Evolutionary conservation across 2,797 vertebrate species (phyloP), one percentile per base, ranked within the genome.

Genomic region (Fistularia tabacaria): DNA sequence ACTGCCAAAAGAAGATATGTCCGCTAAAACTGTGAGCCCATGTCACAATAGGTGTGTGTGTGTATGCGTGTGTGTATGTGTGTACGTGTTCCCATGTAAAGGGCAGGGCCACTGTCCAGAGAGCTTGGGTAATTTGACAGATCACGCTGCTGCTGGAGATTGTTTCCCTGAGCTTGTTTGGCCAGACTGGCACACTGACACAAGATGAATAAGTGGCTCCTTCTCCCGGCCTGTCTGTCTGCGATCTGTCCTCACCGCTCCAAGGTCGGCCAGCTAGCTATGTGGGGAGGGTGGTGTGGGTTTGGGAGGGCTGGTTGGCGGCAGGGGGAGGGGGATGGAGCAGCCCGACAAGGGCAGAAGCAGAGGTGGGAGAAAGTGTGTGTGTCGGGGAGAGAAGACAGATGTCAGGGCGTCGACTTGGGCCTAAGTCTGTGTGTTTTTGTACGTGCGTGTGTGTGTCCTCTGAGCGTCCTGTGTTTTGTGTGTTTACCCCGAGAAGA

Each of bases 131-230:
- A 85, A 89, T 90, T 85, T 87, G 84, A 89, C 81, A 57, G 80
- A 87, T 88, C 67, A 73, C 64, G 69, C 85, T 76, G 74, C 75
- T 84, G 84, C 82, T 71, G 76, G 79, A 78, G 70, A 85, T 87
- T 85, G 80, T 83, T 87, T 87, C 87, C 83, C 82, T 59, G 36
- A 79, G 87, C 86, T 85, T 90, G 84, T 89, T 89, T 89, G 81
- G 79, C 79, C 62, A 62, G 67, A 66, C 78, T 86, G 82, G 77
- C 83, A 76, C 14, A 73, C 75, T 50, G 48, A 66, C 83, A 46
- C 57, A 86, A 90, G 88, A 90, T 86, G 84, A 88, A 90, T 88
- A 76, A 75, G 56, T 10, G 57, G 74, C 76, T 79, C 80, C 73
- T 70, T 77, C 62, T 63, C 81, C 56, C 43, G 9, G 61, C 54